Conservation (phyloP, 2,888 invertebrate genomes). For the Pyrrhia umbra region DNA sequence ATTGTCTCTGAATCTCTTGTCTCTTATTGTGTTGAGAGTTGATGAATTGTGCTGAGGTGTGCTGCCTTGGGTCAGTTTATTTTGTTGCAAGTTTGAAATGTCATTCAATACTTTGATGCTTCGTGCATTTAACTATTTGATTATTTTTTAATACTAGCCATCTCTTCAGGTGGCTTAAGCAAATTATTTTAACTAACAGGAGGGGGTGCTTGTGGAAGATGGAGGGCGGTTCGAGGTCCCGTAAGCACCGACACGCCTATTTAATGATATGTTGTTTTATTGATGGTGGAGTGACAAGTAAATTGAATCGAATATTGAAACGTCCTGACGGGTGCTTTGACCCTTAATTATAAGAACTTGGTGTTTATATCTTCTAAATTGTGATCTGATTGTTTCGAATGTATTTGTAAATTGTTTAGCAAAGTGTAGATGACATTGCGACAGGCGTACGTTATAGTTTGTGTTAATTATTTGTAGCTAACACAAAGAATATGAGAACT, state of each 20-base stretch:
- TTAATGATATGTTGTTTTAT: background rate
- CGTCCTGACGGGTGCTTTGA: slow-evolving; percentile 64
- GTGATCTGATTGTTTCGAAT: slow-evolving; percentile 54
- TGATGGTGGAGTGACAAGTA: slow-evolving; percentile 24
- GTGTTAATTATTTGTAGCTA: slow-evolving; percentile 76
- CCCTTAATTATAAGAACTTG: slow-evolving; percentile 60
- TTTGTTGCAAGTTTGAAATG: slow-evolving; percentile 11
- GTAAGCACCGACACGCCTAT: background rate
- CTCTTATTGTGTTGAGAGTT: background rate
- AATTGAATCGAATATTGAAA: slow-evolving; percentile 62
- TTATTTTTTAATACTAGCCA: background rate
- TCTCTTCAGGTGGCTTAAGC: background rate
- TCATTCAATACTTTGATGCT: slow-evolving; percentile 17
- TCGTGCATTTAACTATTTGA: background rate
- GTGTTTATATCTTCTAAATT: slow-evolving; percentile 53
- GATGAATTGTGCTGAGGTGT: slow-evolving; percentile 18
- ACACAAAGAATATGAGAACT: slow-evolving; percentile 71
- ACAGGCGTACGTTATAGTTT: slow-evolving; percentile 57
- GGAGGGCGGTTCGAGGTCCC: background rate
- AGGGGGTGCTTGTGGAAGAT: background rate
- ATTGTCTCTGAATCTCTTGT: slow-evolving; percentile 52
- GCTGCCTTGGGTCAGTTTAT: slow-evolving; percentile 13
- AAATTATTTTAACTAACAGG: background rate
- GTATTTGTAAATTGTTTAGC: slow-evolving; percentile 13
- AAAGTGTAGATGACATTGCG: slow-evolving; percentile 61